These are phyloP conservation scores for Icerya purchasi DNA, from an alignment of 2,888 invertebrate genomes.

Conservation along the genomic window DNA sequence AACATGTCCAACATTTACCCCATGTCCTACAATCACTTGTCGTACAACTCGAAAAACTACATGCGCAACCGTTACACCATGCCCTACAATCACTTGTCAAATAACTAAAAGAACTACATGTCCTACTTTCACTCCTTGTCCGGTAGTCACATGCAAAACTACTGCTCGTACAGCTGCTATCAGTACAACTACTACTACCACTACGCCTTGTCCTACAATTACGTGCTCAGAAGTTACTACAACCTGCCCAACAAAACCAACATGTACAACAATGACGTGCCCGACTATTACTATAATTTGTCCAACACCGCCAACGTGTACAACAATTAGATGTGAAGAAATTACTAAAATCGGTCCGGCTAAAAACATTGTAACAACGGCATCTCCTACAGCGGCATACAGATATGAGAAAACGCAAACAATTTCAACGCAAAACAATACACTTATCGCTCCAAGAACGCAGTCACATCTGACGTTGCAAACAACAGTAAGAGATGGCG, in stretches of 20 bases:
- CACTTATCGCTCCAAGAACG: neutral
- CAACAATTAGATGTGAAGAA: neutral
- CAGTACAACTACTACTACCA: neutral
- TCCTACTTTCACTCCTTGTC: neutral
- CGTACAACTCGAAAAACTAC: neutral
- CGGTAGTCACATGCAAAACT: neutral
- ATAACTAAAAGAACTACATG: neutral
- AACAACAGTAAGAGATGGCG: too few species aligned
- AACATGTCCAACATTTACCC: neutral
- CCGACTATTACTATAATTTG: neutral
- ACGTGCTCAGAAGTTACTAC: too few species aligned
- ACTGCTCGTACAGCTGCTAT: neutral
- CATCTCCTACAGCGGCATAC: neutral
- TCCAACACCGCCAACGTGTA: neutral
- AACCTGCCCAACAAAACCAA: neutral
- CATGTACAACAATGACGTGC: neutral
- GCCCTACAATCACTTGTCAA: neutral
- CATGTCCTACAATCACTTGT: neutral
- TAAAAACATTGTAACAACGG: too few species aligned
- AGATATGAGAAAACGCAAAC: neutral
- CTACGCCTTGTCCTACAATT: neutral
- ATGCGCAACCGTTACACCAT: neutral
- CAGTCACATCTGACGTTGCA: too few species aligned
- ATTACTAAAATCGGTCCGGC: neutral
- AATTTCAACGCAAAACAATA: neutral